Conservation (phyloP, 2,888 invertebrate genomes). For the Neocrepidodera transversa region DNA sequence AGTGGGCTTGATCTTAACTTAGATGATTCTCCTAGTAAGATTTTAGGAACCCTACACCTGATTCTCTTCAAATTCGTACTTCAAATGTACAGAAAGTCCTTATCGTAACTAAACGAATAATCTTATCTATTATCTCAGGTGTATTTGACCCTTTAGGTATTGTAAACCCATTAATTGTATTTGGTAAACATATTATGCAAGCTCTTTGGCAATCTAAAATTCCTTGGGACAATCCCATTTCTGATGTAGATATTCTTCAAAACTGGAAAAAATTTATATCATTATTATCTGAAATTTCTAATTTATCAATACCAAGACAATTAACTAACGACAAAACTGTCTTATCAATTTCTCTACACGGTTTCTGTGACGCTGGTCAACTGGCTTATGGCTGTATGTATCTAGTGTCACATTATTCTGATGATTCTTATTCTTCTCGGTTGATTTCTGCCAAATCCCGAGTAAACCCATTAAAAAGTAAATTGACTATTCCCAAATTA, state of each 20-base stretch:
- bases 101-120: too few relatives aligned
- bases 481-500: neutral
- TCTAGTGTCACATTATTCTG: neutral
- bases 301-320: neutral
- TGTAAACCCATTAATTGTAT: neutral
- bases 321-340: neutral
- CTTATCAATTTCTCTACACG: neutral
- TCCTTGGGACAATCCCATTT: neutral
- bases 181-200: neutral
- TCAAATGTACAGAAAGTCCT: too few relatives aligned
- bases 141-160: too few relatives aligned
- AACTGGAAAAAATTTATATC: neutral
- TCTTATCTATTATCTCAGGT: too few relatives aligned
- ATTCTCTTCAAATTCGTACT: too few relatives aligned
- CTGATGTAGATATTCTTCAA: neutral
- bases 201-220: neutral
- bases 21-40: too few relatives aligned
- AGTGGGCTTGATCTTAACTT: too few relatives aligned
- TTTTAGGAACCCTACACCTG: too few relatives aligned
- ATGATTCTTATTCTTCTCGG: neutral
- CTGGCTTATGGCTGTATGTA: neutral
- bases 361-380: constrained; percentile 6
- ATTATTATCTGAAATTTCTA: neutral
- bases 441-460: neutral
- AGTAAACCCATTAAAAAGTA: neutral